Evolutionary conservation across 2,888 invertebrate species (phyloP), one percentile per base, ranked within the genome.

Genomic region (Atrina japonica): DNA sequence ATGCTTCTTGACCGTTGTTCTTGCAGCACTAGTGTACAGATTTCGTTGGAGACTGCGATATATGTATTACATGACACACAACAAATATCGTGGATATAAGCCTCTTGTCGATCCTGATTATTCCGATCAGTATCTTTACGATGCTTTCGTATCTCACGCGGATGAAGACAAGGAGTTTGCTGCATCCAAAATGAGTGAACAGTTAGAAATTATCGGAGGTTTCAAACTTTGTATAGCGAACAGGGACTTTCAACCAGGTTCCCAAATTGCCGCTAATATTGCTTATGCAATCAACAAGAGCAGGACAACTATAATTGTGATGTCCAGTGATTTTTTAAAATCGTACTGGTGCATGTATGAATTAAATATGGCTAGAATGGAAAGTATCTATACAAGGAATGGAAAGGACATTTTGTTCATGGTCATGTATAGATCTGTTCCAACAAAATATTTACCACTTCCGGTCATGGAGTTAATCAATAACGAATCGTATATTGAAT

Each of bases 111-210:
- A 30, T 30, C 50, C 49, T 2, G 53, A 53, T 11, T 45, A 66
- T 2, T 35, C 35, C 11, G 35, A 35, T 35, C 35, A 35, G 35
- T 78, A 63, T 66, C 56, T 49, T 3, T 77, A 68, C 56, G 79
- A 81, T 53, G 76, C 73, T 14, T 82, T 82, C 50, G 45, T 81
- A 21, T 78, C 76, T 11, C 78, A 75, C 41, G 74, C 75, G 11
- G 76, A 75, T 47, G 68, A 67, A 16, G 74, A 80, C 45, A 29
- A 55, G 14, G 23, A 14, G 11, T 72, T 73, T 49, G 16, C 55
- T 14, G 43, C 40, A 9, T 7, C 35, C 6, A 43, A 73, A 40
- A 53, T 75, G 55, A 55, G 55, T 59, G 11, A 52, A 25, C n/a
- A 45, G 30, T 65, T 82, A 23, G 79, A 79, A 43, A n/a, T 49